A percentile compares a stretch with the other conserved stretches of the same genome.
Evolutionary conservation across 2,888 invertebrate species (phyloP).

Genomic region (Drosophila hawaiiensis): DNA sequence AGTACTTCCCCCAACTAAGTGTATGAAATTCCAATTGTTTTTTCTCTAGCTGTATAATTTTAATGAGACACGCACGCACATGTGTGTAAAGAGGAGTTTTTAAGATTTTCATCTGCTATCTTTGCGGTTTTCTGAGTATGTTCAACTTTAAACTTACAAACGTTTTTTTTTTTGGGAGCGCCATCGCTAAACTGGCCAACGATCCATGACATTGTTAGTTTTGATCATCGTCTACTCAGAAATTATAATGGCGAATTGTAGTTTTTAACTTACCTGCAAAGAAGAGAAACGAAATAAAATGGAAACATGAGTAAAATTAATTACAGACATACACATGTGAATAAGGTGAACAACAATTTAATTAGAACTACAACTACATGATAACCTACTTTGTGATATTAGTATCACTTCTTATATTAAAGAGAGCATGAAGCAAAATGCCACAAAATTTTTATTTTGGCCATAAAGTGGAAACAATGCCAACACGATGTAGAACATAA

Average conservation of each 20-base stretch:
- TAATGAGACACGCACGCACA: conserved; percentile 66
- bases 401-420: neutral
- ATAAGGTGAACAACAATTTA: neutral
- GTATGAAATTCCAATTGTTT: conserved; percentile 17
- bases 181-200: conserved; percentile 24
- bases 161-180: neutral
- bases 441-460: neutral
- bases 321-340: neutral
- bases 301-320: conserved; percentile 20
- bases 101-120: conserved; percentile 16
- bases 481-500: neutral
- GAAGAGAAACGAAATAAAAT: conserved; percentile 10
- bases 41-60: conserved; percentile 49
- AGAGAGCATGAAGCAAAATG: neutral
- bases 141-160: conserved; percentile 73
- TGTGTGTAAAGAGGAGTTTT: neutral
- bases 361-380: neutral
- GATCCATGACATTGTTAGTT: conserved; percentile 53
- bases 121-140: conserved; percentile 37
- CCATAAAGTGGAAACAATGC: neutral
- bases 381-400: neutral
- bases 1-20: conserved; percentile 30
- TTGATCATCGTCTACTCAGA: neutral
- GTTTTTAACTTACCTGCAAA: conserved; percentile 50
- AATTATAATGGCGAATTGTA: conserved; percentile 21